Evolutionary conservation across 1,140 invertebrate species (phyloP).

Genomic region (Euura lappo): DNA sequence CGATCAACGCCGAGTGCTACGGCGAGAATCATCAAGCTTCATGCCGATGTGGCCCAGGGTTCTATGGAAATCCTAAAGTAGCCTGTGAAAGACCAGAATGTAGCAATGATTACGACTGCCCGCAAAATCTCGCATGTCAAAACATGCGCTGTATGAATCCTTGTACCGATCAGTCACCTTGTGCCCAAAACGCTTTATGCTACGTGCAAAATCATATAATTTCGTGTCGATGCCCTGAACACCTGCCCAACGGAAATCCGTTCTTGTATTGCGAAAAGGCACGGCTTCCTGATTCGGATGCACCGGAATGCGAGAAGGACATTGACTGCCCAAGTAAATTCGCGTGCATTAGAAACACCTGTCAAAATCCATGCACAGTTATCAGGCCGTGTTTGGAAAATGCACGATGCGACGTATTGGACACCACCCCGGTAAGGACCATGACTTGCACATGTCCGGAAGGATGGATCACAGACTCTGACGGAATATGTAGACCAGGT

Average conservation of each 20-base stretch:
- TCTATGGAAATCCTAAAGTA: slow-evolving; percentile 77
- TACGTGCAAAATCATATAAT: slow-evolving; percentile 78
- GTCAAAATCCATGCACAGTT: slow-evolving; percentile 78
- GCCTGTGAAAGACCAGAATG: slow-evolving; percentile 83
- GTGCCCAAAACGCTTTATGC: slow-evolving; percentile 82
- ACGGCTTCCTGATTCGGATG: slow-evolving; percentile 50
- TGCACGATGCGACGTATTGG: slow-evolving; percentile 77
- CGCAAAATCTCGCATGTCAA: slow-evolving; percentile 72
- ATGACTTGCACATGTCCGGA: slow-evolving; percentile 86
- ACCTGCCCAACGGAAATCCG: slow-evolving; percentile 78
- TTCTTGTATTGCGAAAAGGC: slow-evolving; percentile 74
- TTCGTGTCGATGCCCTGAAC: slow-evolving; percentile 77
- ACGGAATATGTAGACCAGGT: slow-evolving; percentile 75
- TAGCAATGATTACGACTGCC: slow-evolving; percentile 76
- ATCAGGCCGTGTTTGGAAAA: slow-evolving; percentile 75
- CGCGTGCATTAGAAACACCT: slow-evolving; percentile 81
- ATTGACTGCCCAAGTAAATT: slow-evolving; percentile 79
- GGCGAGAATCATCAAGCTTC: slow-evolving; percentile 76
- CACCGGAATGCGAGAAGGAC: slow-evolving; percentile 79
- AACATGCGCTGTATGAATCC: slow-evolving; percentile 77
- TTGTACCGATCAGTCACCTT: slow-evolving; percentile 71
- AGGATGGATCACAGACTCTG: slow-evolving; percentile 78
- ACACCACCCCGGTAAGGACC: slow-evolving; percentile 81
- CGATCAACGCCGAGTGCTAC: slow-evolving; percentile 81
- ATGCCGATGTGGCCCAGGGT: slow-evolving; percentile 77